Conservation (phyloP, 2,113 vertebrate genomes). For the Syrrhaptes paradoxus region DNA sequence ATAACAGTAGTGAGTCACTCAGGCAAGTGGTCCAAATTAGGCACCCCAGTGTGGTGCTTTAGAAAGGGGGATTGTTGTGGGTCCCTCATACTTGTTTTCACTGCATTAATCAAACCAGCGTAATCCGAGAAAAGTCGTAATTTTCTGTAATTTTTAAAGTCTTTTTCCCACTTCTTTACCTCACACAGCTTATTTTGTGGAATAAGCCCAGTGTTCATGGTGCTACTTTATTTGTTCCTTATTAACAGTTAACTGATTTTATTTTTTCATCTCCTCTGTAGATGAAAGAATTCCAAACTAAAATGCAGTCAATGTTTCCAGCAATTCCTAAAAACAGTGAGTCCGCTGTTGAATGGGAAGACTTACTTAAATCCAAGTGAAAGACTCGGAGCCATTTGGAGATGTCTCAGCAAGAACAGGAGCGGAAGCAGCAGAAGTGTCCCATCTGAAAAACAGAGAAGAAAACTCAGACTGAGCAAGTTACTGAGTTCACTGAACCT, state of each 20-base stretch:
- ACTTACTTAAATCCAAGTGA: conserved; percentile 84
- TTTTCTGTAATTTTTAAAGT: background rate
- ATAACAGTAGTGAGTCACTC: background rate
- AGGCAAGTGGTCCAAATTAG: background rate
- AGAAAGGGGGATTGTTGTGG: background rate
- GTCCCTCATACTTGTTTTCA: background rate
- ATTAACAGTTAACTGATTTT: background rate
- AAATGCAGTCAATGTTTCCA: conserved; percentile 90
- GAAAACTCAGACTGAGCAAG: background rate
- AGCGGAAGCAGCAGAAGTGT: background rate
- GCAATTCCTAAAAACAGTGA: conserved; percentile 79
- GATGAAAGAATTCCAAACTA: conserved; percentile 87
- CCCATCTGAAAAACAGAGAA: background rate
- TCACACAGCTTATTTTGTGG: background rate
- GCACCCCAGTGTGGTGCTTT: background rate
- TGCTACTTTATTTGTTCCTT: background rate
- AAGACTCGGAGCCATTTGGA: background rate
- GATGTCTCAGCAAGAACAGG: background rate
- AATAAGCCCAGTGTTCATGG: background rate
- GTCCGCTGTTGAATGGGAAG: conserved; percentile 79
- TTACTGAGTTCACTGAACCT: background rate
- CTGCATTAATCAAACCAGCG: background rate
- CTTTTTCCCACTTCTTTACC: background rate
- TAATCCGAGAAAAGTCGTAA: background rate
- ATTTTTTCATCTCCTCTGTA: conserved; percentile 62